Percentiles rank a stretch among this genome's conserved stretches.
phyloP scores from a whole-genome alignment of 1,140 invertebrate species.

The Drosophila punjabiensis region DNA sequence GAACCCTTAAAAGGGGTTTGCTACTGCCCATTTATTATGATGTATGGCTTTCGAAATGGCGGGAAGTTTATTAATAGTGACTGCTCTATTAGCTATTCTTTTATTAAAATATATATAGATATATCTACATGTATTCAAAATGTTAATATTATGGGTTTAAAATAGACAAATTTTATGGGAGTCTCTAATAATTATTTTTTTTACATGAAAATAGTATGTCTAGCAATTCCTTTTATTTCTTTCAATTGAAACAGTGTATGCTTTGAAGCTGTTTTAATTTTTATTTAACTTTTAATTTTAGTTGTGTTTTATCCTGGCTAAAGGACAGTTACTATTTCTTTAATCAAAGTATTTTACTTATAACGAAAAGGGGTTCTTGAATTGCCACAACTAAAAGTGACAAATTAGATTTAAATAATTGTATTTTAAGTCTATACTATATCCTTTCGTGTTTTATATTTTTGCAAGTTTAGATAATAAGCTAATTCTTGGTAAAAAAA shows the following conservation, averaged over 20 bases:
- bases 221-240: background rate
- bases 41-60: slow-evolving; percentile 52
- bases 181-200: background rate
- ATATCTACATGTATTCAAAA: background rate
- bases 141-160: background rate
- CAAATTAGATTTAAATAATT: background rate
- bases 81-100: slow-evolving; percentile 4
- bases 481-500: background rate
- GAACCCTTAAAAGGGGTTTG: slow-evolving; percentile 31
- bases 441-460: background rate
- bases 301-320: background rate
- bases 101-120: background rate
- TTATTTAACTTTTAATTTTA: no score
- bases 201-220: background rate
- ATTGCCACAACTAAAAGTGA: background rate
- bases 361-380: background rate
- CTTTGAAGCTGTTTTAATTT: background rate
- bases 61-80: slow-evolving; percentile 22
- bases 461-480: background rate
- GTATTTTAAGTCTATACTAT: background rate
- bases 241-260: background rate
- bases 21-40: slow-evolving; percentile 76
- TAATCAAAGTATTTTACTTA: background rate
- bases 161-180: background rate
- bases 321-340: background rate